Evolutionary conservation across 2,113 vertebrate genomes (phyloP).

Genomic region (Dolichallabes microphthalmus): DNA sequence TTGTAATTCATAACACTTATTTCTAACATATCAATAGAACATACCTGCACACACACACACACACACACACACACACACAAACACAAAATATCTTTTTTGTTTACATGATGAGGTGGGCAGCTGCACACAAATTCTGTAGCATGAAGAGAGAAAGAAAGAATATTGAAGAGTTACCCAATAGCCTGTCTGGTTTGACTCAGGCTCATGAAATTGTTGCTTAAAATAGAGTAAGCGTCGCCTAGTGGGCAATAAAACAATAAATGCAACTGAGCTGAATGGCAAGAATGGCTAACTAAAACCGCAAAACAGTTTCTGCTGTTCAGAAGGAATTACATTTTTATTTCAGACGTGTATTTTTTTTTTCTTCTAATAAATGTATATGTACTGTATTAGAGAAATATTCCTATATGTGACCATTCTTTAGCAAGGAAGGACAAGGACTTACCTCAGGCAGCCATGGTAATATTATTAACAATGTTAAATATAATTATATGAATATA

Average conservation of each 20-base stretch:
- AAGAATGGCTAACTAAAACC: neutral
- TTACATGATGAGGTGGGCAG: neutral
- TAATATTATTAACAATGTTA: neutral
- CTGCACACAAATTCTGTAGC: neutral
- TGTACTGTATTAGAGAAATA: neutral
- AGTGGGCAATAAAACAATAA: neutral
- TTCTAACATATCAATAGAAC: neutral
- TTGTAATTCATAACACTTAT: neutral
- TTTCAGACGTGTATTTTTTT: neutral
- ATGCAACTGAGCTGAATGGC: neutral
- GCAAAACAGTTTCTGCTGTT: neutral
- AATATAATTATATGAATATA: too few relatives aligned
- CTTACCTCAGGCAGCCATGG: neutral
- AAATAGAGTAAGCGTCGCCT: neutral
- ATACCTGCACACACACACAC: neutral
- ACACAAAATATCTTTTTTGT: neutral
- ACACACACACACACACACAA: neutral
- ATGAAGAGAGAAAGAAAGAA: neutral
- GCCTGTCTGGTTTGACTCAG: neutral
- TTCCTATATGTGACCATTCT: neutral
- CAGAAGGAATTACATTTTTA: neutral
- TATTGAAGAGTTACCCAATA: too few relatives aligned
- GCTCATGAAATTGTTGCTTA: conserved; percentile 1
- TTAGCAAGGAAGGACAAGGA: neutral
- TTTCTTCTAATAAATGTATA: neutral